These are phyloP conservation scores for Eutrigla gurnardus DNA, from an alignment of 2,797 vertebrate genomes.

Conservation along the genomic window DNA sequence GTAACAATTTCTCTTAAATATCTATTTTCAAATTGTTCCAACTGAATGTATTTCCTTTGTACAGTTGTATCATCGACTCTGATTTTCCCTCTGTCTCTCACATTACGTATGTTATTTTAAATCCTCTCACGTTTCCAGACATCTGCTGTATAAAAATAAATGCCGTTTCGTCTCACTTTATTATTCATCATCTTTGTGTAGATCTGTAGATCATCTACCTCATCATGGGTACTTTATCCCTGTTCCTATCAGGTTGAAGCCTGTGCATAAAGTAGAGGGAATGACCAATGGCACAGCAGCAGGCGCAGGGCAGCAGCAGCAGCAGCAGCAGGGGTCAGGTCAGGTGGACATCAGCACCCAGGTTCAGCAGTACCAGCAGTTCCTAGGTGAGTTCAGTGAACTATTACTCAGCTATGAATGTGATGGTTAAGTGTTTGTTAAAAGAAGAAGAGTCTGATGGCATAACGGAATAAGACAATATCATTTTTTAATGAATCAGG, in stretches of 20 bases:
- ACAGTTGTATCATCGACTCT: neutral
- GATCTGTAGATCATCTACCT: neutral
- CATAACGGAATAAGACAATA: neutral
- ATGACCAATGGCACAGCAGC: conserved; percentile 93
- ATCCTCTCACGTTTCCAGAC: neutral
- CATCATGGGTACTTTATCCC: neutral
- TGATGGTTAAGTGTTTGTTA: neutral
- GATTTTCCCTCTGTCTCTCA: conserved; percentile 14
- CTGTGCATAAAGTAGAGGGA: conserved; percentile 94
- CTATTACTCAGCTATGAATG: neutral
- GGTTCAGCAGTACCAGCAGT: conserved; percentile 98
- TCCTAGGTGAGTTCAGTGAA: conserved; percentile 87
- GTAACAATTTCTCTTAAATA: neutral
- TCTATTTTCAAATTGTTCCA: neutral
- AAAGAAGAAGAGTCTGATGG: neutral
- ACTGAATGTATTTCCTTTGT: neutral
- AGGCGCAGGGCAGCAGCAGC: conserved; percentile 87
- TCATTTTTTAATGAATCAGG: neutral
- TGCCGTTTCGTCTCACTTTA: neutral
- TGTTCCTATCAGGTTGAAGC: conserved; percentile 87
- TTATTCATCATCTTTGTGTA: conserved; percentile 14
- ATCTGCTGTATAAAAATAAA: neutral
- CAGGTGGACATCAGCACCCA: conserved; percentile 95
- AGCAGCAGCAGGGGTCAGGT: conserved; percentile 87
- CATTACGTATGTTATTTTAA: neutral